Percentiles rank a stretch among this genome's conserved stretches.
Evolutionary conservation across 1,140 invertebrate species (phyloP).

Genomic region (Chrysoperla carnea): DNA sequence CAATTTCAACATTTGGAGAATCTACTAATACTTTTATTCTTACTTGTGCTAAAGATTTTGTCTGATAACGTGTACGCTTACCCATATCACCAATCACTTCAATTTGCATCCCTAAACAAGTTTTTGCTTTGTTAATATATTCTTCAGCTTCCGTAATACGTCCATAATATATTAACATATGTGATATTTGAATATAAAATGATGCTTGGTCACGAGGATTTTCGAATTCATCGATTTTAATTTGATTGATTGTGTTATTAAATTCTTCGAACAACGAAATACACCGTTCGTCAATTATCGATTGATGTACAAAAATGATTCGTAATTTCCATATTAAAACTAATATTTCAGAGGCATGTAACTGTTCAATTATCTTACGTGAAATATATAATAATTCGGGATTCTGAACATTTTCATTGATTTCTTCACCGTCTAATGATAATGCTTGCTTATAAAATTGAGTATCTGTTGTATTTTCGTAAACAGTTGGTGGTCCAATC

Average conservation of each 20-base stretch:
- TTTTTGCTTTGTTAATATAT: constrained; percentile 40
- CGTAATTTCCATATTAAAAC: constrained; percentile 58
- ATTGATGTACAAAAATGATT: constrained; percentile 51
- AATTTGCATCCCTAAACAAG: constrained; percentile 42
- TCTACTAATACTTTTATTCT: constrained; percentile 35
- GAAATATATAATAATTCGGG: constrained; percentile 48
- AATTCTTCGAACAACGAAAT: constrained; percentile 40
- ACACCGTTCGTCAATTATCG: constrained; percentile 51
- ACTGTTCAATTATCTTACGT: constrained; percentile 36
- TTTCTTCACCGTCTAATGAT: constrained; percentile 35
- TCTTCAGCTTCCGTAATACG: constrained; percentile 47
- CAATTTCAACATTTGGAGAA: constrained; percentile 20
- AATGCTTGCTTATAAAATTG: constrained; percentile 21
- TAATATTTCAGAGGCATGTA: constrained; percentile 10
- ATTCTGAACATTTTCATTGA: constrained; percentile 41
- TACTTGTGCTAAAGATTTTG: constrained; percentile 63
- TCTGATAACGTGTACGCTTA: constrained; percentile 77
- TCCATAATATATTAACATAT: constrained; percentile 55
- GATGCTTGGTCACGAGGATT: constrained; percentile 31
- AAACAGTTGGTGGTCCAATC: too few relatives aligned
- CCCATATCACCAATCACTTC: constrained; percentile 56
- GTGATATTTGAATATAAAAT: constrained; percentile 54
- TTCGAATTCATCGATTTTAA: constrained; percentile 23
- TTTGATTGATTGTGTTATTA: constrained; percentile 32
- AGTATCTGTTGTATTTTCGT: too few relatives aligned